Evolutionary conservation across 2,113 vertebrate species (phyloP), one percentile per base, ranked within the genome.

Genomic region (Ptilorrhoa leucosticta): DNA sequence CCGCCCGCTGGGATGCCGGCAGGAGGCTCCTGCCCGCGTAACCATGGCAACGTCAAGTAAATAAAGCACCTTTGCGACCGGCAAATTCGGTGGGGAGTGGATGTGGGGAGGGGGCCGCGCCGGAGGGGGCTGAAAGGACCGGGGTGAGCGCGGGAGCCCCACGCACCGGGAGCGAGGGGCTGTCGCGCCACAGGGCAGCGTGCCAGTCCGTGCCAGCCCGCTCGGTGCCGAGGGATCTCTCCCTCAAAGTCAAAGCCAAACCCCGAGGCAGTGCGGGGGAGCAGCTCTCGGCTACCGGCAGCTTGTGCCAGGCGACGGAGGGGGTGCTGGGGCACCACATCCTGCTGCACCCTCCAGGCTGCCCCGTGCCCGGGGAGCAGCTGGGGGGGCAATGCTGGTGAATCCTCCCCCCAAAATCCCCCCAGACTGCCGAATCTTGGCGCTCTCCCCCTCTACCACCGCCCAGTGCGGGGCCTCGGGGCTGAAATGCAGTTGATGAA

Each of bases 1-100:
- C 64, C 9, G 35, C 92, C 76, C 19, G 77, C 64, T 42, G 91
- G 83, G 86, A 94, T 93, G 92, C 92, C 86, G 91, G 84, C 96
- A 48, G 89, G 97, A 97, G 97, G 90, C 85, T 97, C 77, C 92
- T 91, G 93, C 83, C 78, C 71, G 72, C 2, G 96, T 91, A 96
- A 81, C 91, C 97, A 98, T 98, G 96, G 97, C 96, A 97, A 98
- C 98, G 11, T n/a, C 85, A 83, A 98, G 98, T 98, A 98, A 98
- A 98, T 98, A 98, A 98, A 97, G 96, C 75, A 94, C 93, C 90
- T 87, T 96, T 94, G 97, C 75, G 54, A 37, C 8, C 7, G 80
- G 92, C 60, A 66, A 44, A 86, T 79, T 31, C 27, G 58, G 87
- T 87, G 82, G 42, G 51, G 66, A 58, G 6, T 12, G 31, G 26